These are phyloP conservation scores for Monodelphis domestica DNA, from an alignment of 2,797 vertebrate genomes.

Conservation along the genomic window DNA sequence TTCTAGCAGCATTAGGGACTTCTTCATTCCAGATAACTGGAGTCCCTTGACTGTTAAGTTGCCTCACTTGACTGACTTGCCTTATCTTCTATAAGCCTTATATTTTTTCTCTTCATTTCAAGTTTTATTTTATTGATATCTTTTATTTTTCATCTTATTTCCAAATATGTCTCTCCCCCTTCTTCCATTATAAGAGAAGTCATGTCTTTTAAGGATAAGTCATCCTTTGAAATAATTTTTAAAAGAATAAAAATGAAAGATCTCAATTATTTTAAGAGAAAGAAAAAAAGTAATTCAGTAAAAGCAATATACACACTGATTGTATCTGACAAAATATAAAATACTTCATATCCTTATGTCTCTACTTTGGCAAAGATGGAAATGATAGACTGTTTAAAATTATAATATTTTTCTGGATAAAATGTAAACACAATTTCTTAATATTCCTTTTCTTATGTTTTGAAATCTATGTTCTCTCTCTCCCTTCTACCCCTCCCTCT, in stretches of 20 bases:
- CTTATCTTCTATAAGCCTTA: background rate
- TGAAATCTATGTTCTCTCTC: no score
- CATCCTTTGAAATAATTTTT: background rate
- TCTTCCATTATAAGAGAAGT: no score
- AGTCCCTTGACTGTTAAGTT: background rate
- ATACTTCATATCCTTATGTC: background rate
- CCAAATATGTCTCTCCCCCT: background rate
- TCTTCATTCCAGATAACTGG: background rate
- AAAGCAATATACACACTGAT: background rate
- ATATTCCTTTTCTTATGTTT: no score
- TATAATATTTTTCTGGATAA: no score
- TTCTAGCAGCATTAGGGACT: background rate
- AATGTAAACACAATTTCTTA: no score
- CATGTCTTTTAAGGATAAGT: no score
- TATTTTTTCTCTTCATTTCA: background rate
- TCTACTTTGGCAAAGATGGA: background rate
- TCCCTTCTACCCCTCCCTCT: no score
- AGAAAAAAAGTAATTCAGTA: background rate
- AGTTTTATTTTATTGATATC: background rate
- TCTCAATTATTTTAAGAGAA: background rate
- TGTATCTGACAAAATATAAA: background rate
- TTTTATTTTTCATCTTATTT: background rate
- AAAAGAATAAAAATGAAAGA: background rate
- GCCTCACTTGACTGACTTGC: background rate
- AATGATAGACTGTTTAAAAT: background rate